Evolutionary conservation across 2,888 invertebrate species (phyloP), one percentile per base, ranked within the genome.

Genomic region (Gonocerus acuteangulatus): DNA sequence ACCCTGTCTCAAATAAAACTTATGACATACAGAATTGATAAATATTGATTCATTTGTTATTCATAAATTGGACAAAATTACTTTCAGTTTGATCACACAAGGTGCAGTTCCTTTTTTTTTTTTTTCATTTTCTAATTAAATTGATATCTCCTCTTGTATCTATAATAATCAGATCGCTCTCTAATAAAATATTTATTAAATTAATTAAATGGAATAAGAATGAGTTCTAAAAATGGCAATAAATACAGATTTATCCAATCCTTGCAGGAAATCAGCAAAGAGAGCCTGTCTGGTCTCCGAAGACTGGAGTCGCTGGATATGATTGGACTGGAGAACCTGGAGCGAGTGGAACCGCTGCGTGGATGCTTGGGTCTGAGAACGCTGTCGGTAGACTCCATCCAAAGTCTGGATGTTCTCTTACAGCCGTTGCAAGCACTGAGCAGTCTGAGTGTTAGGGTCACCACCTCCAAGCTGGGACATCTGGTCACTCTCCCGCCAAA

Each of bases 261-360:
- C 48, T 70, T 70, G 15, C 78, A 87, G 76, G 82, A 84, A 71
- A 79, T 91, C 64, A 78, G 82, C 64, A 78, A 80, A 70, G 85
- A 86, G 71, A 85, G 83, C 74, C 87, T 88, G 74, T 77, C 80
- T 69, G 85, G 85, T 63, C 78, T 87, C 67, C 79, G 78, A 65
- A 83, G 84, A 66, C 77, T 90, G 68, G 86, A 89, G 66, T 82
- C 83, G 71, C 78, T 93, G 63, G 85, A 85, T 70, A 79, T 92
- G 71, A 80, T 85, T 65, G 84, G 86, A 68, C 77, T 93, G 66
- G 81, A 83, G 68, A 80, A 82, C 69, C 79, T 90, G 68, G 84
- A 84, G 71, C 79, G 84, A 70, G 81, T 88, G 70, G 89, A 90
- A 73, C 83, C 79, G 78, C 66, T 85, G 92, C 69, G 82, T 84